A percentile compares a stretch with the other conserved stretches of the same genome.
These are phyloP conservation scores for Prietella phreatophila DNA, from an alignment of 2,113 vertebrate species.

Conservation along the genomic window DNA sequence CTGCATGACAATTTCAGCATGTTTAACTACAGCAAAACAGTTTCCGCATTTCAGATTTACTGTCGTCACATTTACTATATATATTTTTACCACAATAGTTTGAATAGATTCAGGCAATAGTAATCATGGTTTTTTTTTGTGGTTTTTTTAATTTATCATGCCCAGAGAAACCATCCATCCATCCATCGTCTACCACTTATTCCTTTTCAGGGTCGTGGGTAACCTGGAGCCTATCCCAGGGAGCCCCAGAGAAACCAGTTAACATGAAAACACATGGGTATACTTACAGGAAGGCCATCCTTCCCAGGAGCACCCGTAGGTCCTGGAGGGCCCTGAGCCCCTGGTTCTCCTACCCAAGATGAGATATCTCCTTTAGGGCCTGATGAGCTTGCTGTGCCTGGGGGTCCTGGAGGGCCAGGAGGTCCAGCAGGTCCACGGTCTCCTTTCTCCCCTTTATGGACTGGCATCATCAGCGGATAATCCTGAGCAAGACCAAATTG, in stretches of 20 bases:
- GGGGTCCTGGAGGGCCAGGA: conserved; percentile 63
- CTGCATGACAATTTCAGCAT: background rate
- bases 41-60: background rate
- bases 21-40: background rate
- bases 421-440: conserved; percentile 61
- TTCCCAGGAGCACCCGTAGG: conserved; percentile 62
- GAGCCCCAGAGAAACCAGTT: background rate
- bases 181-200: too few relatives aligned
- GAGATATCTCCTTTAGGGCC: conserved; percentile 30
- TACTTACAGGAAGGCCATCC: conserved; percentile 73
- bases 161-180: background rate
- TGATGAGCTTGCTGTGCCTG: conserved; percentile 58
- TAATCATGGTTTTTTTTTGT: background rate
- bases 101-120: background rate
- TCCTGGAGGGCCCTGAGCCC: conserved; percentile 67
- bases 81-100: background rate
- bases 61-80: background rate
- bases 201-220: too few relatives aligned
- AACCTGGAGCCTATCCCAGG: too few relatives aligned
- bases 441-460: conserved; percentile 70
- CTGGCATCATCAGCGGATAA: conserved; percentile 53
- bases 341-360: conserved; percentile 56
- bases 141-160: background rate
- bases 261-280: background rate
- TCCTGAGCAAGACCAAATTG: conserved; percentile 14